Percentiles rank a stretch among this genome's conserved stretches.
Evolutionary conservation across 2,888 invertebrate genomes (phyloP).

Genomic region (Nephrotoma appendiculata): DNA sequence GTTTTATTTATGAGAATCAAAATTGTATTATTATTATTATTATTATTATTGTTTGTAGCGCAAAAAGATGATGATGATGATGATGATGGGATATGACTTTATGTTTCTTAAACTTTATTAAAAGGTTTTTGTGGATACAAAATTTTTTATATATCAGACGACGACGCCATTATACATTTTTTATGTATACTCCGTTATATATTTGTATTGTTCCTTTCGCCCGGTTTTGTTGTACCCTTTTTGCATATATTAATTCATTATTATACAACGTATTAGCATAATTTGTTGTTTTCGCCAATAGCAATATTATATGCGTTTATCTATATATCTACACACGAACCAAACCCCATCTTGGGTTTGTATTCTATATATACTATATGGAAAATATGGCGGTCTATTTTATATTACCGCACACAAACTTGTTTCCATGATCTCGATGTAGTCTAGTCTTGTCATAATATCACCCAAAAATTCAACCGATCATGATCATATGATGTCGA

Average conservation of each 20-base stretch:
- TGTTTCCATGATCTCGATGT: neutral
- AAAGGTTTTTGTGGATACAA: neutral
- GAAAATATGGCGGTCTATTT: neutral
- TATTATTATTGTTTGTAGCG: neutral
- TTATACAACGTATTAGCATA: neutral
- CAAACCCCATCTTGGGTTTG: neutral
- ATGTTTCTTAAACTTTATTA: neutral
- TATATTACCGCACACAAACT: neutral
- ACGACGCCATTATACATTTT: neutral
- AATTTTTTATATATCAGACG: neutral
- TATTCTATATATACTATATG: neutral
- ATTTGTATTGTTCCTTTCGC: neutral
- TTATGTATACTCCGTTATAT: neutral
- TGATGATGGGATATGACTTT: neutral
- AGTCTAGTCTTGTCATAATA: neutral
- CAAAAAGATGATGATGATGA: neutral
- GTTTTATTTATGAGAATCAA: neutral
- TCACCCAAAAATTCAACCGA: neutral
- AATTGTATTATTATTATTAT: neutral
- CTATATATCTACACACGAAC: neutral
- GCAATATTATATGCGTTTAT: neutral
- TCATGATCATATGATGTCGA: neutral
- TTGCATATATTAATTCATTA: neutral
- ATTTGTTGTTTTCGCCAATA: neutral
- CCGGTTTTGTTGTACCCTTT: neutral